Percentiles rank a stretch among this genome's conserved stretches.
Evolutionary conservation across 2,888 invertebrate species (phyloP).

Genomic region (Aethes cnicana): DNA sequence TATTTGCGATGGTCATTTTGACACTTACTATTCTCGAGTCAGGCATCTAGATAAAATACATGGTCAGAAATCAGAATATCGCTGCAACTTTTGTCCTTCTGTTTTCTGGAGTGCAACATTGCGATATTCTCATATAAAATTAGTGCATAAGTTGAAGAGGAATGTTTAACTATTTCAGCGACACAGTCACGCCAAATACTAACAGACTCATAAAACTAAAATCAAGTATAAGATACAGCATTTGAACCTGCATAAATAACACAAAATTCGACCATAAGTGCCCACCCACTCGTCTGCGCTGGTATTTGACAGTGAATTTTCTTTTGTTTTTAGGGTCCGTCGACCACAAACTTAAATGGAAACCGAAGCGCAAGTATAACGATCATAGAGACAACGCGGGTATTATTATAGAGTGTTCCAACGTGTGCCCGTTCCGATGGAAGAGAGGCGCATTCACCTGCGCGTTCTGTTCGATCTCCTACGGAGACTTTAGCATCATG

Average conservation of each 20-base stretch:
- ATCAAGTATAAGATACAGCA: too few species aligned
- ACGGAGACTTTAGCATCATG: conserved; percentile 59
- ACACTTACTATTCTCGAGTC: conserved; percentile 53
- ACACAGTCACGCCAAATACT: too few species aligned
- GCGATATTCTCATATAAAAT: conserved; percentile 62
- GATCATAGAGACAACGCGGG: conserved; percentile 73
- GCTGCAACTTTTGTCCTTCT: conserved; percentile 51
- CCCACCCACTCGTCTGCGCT: conserved; percentile 22
- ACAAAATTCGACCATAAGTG: too few species aligned
- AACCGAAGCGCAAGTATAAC: conserved; percentile 62
- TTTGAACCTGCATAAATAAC: too few species aligned
- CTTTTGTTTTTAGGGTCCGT: conserved; percentile 69
- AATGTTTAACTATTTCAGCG: conserved; percentile 29
- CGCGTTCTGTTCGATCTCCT: conserved; percentile 59
- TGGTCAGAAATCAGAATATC: conserved; percentile 53
- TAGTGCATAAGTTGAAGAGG: conserved; percentile 51
- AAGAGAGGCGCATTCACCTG: conserved; percentile 63
- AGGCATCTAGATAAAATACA: conserved; percentile 55
- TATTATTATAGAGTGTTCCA: conserved; percentile 66
- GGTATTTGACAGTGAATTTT: conserved; percentile 53
- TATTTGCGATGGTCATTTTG: conserved; percentile 51
- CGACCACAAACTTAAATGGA: conserved; percentile 60
- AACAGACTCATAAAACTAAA: too few species aligned
- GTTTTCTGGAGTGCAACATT: conserved; percentile 58
- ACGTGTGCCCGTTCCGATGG: conserved; percentile 70